Conservation (phyloP, 2,888 invertebrate genomes). For the Empis stercorea region DNA sequence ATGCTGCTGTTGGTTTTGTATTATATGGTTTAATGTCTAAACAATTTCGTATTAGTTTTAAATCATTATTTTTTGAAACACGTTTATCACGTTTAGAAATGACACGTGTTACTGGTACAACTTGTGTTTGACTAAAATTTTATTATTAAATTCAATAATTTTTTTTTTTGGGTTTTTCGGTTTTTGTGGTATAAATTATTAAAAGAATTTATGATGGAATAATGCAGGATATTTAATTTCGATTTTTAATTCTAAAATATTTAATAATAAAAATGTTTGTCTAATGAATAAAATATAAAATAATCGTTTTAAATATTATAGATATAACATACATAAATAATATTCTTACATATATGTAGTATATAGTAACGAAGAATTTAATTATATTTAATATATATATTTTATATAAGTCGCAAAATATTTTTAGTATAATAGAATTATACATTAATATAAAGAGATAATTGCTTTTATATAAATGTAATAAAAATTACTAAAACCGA, state of each 20-base stretch:
- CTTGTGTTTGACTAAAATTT: constrained; percentile 29
- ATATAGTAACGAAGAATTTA: no score
- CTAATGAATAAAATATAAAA: background rate
- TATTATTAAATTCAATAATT: background rate
- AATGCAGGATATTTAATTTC: background rate
- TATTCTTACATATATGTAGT: no score
- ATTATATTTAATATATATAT: background rate
- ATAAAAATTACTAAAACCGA: no score
- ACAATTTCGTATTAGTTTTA: constrained; percentile 75
- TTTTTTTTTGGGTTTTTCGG: no score
- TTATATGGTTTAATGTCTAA: constrained; percentile 89
- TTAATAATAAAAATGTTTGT: no score
- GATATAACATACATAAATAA: background rate
- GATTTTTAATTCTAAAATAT: no score
- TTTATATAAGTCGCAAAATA: background rate
- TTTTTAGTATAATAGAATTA: background rate
- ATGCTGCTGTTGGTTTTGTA: constrained; percentile 87
- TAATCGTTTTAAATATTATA: background rate
- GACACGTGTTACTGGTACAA: constrained; percentile 32
- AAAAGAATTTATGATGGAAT: background rate
- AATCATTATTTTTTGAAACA: constrained; percentile 54
- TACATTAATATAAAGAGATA: no score
- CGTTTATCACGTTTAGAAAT: constrained; percentile 38
- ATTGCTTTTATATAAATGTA: no score
- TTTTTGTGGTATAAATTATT: no score